Evolutionary conservation across 2,888 invertebrate species (phyloP).

Genomic region (Cerceris ruficornis): DNA sequence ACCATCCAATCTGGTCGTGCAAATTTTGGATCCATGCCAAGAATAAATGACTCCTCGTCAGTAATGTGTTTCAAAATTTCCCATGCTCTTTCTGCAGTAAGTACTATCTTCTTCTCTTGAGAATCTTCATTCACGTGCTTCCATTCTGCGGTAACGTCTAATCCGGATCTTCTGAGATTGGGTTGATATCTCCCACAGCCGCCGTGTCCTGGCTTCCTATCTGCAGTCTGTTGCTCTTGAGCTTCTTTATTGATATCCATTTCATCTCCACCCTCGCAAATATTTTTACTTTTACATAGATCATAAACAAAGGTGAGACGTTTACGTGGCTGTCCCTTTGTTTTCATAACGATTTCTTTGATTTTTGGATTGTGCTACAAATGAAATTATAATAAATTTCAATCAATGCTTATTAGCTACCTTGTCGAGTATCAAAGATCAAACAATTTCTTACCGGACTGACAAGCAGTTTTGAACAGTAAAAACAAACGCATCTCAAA

Average conservation of each 20-base stretch:
- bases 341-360: conserved; percentile 96
- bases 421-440: neutral
- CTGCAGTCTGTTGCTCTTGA: conserved; percentile 82
- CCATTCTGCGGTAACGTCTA: conserved; percentile 99
- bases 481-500: conserved; percentile 99
- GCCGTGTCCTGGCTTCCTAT: conserved; percentile 90
- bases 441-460: conserved; percentile 89
- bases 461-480: conserved; percentile 98
- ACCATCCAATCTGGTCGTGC: conserved; percentile 99
- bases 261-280: conserved; percentile 99
- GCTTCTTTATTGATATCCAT: conserved; percentile 95
- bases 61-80: conserved; percentile 98
- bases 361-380: conserved; percentile 93
- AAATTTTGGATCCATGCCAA: conserved; percentile 98
- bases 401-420: neutral
- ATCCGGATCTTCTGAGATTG: conserved; percentile 92
- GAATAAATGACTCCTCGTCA: conserved; percentile 97
- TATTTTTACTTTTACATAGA: conserved; percentile 97
- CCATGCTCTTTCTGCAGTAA: conserved; percentile 98
- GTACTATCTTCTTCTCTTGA: conserved; percentile 96
- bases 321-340: conserved; percentile 97
- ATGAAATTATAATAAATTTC: conserved; percentile 42
- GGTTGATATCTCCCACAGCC: conserved; percentile 99
- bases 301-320: conserved; percentile 98
- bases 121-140: conserved; percentile 99